These are phyloP conservation scores for Morpho achilles DNA, from an alignment of 2,888 invertebrate species.

Conservation along the genomic window DNA sequence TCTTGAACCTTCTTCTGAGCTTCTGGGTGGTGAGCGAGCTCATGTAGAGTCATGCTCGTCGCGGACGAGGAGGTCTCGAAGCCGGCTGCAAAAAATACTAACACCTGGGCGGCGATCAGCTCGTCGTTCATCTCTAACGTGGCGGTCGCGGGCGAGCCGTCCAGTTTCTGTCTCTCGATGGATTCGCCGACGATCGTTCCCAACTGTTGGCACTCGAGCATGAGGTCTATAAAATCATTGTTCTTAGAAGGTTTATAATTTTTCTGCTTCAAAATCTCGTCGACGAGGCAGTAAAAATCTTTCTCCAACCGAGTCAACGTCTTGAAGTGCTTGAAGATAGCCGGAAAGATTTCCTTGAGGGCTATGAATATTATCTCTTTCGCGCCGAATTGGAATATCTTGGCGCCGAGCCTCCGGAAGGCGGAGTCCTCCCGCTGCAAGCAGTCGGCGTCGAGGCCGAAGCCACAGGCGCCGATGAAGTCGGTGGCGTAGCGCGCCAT, in stretches of 20 bases:
- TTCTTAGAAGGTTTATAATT: constrained; percentile 45
- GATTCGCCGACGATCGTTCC: constrained; percentile 53
- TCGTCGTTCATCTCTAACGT: constrained; percentile 45
- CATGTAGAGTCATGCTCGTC: constrained; percentile 53
- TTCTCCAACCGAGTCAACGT: constrained; percentile 25
- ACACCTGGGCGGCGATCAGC: constrained; percentile 49
- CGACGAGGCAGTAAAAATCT: constrained; percentile 36
- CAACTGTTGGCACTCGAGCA: constrained; percentile 41
- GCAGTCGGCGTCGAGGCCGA: constrained; percentile 41
- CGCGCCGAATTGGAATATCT: constrained; percentile 35
- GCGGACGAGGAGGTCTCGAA: constrained; percentile 68
- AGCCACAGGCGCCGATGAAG: constrained; percentile 48
- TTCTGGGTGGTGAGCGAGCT: constrained; percentile 58
- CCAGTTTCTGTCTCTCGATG: constrained; percentile 40
- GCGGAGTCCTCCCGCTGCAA: constrained; percentile 40
- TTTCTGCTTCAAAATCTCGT: constrained; percentile 42
- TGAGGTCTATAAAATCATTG: constrained; percentile 44
- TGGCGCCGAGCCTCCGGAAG: constrained; percentile 36
- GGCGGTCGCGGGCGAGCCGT: constrained; percentile 42
- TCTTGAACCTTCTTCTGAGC: constrained; percentile 49
- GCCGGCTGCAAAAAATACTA: constrained; percentile 62
- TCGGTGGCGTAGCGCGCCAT: constrained; percentile 48
- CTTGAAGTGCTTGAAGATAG: constrained; percentile 28
- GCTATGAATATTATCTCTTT: constrained; percentile 33
- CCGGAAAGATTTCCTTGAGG: constrained; percentile 42